Base-by-base conservation (phyloP, 2,888 invertebrate genomes). In the Microctonus brassicae region DNA sequence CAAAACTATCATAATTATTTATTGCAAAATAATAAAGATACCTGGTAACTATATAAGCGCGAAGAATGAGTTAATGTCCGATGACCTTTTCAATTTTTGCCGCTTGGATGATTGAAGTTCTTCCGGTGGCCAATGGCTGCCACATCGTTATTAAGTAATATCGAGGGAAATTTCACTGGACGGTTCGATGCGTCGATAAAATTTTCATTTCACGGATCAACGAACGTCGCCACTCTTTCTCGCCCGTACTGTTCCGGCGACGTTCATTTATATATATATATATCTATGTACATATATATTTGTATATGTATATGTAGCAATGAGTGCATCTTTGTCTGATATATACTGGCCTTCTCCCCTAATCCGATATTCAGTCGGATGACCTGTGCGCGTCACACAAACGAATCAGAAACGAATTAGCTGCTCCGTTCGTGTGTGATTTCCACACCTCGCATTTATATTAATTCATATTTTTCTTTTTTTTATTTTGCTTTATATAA, bases 141-240 rank as follows among this genome's bases (percentile, higher is more conserved):
- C 47, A 47, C 73, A 68, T 76, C 76, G 75, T 82, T 83, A 82
- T 83, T 83, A 83, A 83, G 81, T 83, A 83, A 83, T 82, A 81
- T 81, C 80, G 78, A 67, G 78, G 79, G 79, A 82, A 80, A 82
- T 82, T 82, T 80, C 74, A 74, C 64, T 78, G 61, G 78, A 60
- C 79, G 79, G 76, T 78, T 78, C 77, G 77, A 81, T 81, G 80
- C 80, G 77, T 77, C 81, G 84, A 84, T 84, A 84, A 84, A 78
- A 78, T 78, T 78, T 81, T 79, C 78, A 81, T 81, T 79, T 80
- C 75, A 73, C 76, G 77, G 75, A 77, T 77, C 79, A 75, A 74
- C 77, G 74, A 64, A 20, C 75, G 52, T 73, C 64, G 63, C 73
- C 58, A 72, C 73, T 72, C 69, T 72, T 73, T 73, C 70, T 73